These are phyloP conservation scores for Pitta sordida DNA, from an alignment of 2,113 vertebrate species.

Conservation along the genomic window DNA sequence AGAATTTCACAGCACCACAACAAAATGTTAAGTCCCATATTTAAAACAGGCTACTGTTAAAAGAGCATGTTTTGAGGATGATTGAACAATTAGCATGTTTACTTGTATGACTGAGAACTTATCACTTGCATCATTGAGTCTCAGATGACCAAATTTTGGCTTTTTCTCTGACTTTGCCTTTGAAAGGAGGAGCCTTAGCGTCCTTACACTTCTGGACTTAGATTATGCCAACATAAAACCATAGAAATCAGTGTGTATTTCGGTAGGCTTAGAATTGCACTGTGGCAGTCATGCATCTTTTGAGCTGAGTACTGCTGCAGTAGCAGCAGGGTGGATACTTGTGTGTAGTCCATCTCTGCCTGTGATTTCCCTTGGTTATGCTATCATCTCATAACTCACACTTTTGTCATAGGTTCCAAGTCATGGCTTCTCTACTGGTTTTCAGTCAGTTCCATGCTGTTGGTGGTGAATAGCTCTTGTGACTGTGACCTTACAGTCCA, in stretches of 20 bases:
- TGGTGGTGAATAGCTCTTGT: background rate
- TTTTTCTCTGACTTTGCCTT: background rate
- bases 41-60: background rate
- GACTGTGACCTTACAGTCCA: background rate
- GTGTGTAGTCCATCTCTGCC: background rate
- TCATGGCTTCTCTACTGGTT: background rate
- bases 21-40: background rate
- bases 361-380: background rate
- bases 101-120: background rate
- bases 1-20: background rate
- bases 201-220: background rate
- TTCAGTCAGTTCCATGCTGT: background rate
- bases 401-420: background rate
- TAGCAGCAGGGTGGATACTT: background rate
- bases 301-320: background rate
- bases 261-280: background rate
- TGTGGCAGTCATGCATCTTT: background rate
- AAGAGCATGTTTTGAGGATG: background rate
- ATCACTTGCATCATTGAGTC: accelerated
- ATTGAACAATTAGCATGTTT: background rate
- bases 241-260: background rate
- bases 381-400: background rate
- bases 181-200: background rate
- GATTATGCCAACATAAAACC: background rate
- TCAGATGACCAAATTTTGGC: background rate